Base-by-base conservation (phyloP, 2,888 invertebrate species). In the Pandemis corylana region DNA sequence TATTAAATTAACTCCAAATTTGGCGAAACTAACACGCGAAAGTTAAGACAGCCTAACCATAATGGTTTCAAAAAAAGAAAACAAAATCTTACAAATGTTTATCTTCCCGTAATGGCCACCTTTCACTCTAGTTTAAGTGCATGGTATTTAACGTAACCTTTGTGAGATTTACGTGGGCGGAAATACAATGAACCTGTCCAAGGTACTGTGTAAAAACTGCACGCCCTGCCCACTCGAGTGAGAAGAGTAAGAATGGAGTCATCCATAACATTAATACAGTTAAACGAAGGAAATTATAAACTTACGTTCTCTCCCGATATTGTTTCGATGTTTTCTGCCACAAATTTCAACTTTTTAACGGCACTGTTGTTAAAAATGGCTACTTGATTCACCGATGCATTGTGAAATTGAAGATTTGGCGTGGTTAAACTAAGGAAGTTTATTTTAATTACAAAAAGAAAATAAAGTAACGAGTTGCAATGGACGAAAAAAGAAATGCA, bases 171-270 rank as follows among this genome's bases (percentile, higher is more conserved):
- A 77, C 76, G 80, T 80, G 80, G 80, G 80, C 77, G 79, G 76
- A 76, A 69, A 76, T 74, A 68, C 71, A 76, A 77, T 76, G 76
- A 71, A 78, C 68, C 63, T 56, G 62, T 71, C 71, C 44, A 70
- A 71, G 65, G 75, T 76, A 77, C 77, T 53, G 36, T 62, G 67
- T 78, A 76, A 77, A 78, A 78, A 80, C 73, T 80, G 76, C 80
- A 84, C 80, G 81, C 80, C 78, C 80, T 80, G 81, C 73, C 78
- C 82, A 83, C 76, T 85, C 81, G 76, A 82, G 82, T 84, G 84
- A 78, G 79, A 80, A 82, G 80, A 69, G 72, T 63, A 64, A 75
- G 75, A 75, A 78, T 77, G 78, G 78, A 79, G 78, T 82, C 78
- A 83, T 80, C 82, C 75, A 71, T 70, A 75, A 63, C 67, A 67